These are phyloP conservation scores for Prochilodus magdalenae DNA, from an alignment of 2,113 vertebrate genomes.

Conservation along the genomic window DNA sequence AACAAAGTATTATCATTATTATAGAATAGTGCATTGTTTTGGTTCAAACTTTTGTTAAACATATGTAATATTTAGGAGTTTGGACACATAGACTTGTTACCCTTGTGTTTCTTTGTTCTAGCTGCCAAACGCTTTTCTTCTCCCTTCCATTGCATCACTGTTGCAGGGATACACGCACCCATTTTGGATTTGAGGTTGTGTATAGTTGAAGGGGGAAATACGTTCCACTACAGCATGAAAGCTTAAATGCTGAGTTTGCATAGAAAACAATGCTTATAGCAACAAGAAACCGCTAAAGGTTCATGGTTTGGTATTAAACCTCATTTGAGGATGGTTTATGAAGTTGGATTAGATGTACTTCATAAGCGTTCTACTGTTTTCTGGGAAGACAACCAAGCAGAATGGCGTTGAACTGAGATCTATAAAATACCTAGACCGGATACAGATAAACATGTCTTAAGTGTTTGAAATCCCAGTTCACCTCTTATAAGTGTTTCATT, in stretches of 20 bases:
- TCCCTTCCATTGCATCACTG: background rate
- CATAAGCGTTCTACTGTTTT: background rate
- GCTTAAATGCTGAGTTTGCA: conserved; percentile 17
- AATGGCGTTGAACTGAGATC: background rate
- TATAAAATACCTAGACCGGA: conserved; percentile 18
- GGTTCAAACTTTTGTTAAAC: conserved; percentile 23
- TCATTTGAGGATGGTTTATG: background rate
- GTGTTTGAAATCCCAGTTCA: conserved; percentile 36
- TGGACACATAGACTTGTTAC: conserved; percentile 6
- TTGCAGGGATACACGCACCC: conserved; percentile 1
- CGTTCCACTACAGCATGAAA: conserved; percentile 5
- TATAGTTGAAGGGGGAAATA: background rate
- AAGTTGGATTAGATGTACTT: background rate
- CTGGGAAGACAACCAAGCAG: background rate
- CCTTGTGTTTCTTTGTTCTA: conserved; percentile 23
- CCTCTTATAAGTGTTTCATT: conserved; percentile 48
- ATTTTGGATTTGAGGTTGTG: background rate
- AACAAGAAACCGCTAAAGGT: conserved; percentile 21
- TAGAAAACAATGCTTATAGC: conserved; percentile 9
- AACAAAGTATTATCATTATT: conserved; percentile 52
- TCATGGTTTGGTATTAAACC: conserved; percentile 31
- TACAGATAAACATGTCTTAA: conserved; percentile 60
- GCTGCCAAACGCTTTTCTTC: conserved; percentile 18
- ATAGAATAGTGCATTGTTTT: conserved; percentile 45
- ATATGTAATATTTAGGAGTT: conserved; percentile 9